These are phyloP conservation scores for Pangasius krempfi DNA, from an alignment of 2,797 vertebrate species.

Conservation along the genomic window DNA sequence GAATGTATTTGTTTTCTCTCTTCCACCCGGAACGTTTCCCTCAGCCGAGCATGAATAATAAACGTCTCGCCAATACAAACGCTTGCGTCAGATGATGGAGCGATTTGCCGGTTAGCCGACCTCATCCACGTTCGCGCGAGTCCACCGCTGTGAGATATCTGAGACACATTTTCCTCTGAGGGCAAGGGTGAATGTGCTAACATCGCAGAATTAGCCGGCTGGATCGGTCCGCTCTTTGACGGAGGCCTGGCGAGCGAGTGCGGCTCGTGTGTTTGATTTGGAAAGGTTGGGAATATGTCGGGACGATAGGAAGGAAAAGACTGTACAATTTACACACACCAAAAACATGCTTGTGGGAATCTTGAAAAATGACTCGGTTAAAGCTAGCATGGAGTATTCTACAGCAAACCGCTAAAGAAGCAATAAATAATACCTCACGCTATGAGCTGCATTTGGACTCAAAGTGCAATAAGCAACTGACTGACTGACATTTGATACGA, in stretches of 20 bases:
- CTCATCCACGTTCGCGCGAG: background rate
- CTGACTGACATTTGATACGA: background rate
- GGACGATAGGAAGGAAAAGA: background rate
- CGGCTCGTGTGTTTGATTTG: slow-evolving; percentile 10
- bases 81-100: slow-evolving; percentile 42
- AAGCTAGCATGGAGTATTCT: background rate
- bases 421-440: background rate
- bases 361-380: background rate
- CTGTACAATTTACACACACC: background rate
- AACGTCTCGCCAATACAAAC: slow-evolving; percentile 35
- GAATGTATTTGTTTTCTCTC: slow-evolving; percentile 38
- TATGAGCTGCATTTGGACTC: background rate
- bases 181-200: slow-evolving; percentile 5
- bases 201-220: background rate
- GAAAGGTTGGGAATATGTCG: background rate
- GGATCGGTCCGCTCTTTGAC: background rate
- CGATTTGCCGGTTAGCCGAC: slow-evolving; percentile 18
- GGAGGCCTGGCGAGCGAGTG: background rate
- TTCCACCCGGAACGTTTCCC: slow-evolving; percentile 30
- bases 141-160: background rate
- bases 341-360: background rate
- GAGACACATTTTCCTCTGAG: background rate
- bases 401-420: background rate
- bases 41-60: slow-evolving; percentile 44
- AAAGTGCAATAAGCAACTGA: too few relatives aligned